Base-by-base conservation (phyloP, 2,888 invertebrate genomes). In the Exocentrus adspersus region DNA sequence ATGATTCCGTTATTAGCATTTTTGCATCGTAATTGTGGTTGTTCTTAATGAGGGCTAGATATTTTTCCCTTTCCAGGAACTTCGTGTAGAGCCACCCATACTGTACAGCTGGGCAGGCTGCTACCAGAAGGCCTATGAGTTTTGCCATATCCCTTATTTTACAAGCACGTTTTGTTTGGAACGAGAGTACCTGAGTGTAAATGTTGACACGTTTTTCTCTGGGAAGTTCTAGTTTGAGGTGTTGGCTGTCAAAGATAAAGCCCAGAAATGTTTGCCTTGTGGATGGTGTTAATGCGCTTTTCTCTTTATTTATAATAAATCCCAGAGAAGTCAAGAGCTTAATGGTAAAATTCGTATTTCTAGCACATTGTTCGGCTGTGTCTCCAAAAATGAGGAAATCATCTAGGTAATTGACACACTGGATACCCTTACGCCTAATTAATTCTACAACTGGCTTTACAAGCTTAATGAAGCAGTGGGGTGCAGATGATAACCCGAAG, bases 231-330 rank as follows among this genome's bases (percentile, higher is more conserved):
- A 50, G 7, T 9, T 20, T 12, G 4, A 30, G 20, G 10, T 10
- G 9, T 16, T 6, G 3, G 4, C 4, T 16, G 17, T 58, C 16
- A 7, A 46, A 58, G 4, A 58, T 20, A 16, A 50, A 48, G 10
- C 58, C 58, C 7, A 58, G 24, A 37, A 41, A 58, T 41, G 14
- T 58, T 19, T 14, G 21, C 12, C 12, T 41, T 51, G 51, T 59
- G 12, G 9, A 28, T 20, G 37, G 48, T 41, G 20, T 21, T 37
- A 59, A 19, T 19, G 30, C 19, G 45, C 53, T 52, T 53, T 60
- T 60, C 30, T 60, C 20, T 7, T 6, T 17, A 9, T 60, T 60
- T 12, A 60, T 52, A 14, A 53, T 41, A 30, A 53, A 53, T 9
- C 53, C 60, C 9, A 60, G 16, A n/a, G 7, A 30, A 5, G n/a